Conservation (phyloP, 2,888 invertebrate genomes). For the Aricia artaxerxes region DNA sequence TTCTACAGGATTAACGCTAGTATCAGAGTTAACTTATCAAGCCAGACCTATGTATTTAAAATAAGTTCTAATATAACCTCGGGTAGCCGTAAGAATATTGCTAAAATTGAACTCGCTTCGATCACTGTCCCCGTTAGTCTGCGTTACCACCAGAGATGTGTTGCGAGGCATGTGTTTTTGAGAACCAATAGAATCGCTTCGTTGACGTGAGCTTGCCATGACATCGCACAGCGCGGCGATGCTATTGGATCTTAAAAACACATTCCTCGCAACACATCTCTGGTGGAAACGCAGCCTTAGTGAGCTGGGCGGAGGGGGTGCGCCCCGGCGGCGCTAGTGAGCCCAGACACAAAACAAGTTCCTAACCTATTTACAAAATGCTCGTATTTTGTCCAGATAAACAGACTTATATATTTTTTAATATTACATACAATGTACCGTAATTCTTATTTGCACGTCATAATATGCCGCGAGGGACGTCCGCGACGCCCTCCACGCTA, state of each 20-base stretch:
- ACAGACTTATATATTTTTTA: conserved; percentile 4
- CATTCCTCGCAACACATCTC: no score
- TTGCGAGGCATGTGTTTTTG: no score
- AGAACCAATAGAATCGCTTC: no score
- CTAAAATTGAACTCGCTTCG: conserved; percentile 21
- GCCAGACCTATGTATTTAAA: neutral
- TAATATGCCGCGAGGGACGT: neutral
- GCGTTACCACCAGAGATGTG: no score
- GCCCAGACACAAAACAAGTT: conserved; percentile 8
- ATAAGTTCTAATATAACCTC: neutral
- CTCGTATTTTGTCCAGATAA: conserved; percentile 18
- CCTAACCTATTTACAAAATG: conserved; percentile 20
- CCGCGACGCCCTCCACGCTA: neutral
- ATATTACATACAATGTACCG: neutral
- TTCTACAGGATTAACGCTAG: conserved; percentile 23
- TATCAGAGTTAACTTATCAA: conserved; percentile 13
- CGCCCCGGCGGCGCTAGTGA: neutral
- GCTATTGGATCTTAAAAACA: no score
- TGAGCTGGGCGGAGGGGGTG: neutral
- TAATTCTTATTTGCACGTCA: neutral
- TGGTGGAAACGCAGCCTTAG: neutral
- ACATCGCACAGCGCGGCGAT: no score
- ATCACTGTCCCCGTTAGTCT: conserved; percentile 6
- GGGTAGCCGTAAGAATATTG: neutral
- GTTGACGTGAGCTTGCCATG: no score